Evolutionary conservation across 1,140 invertebrate species (phyloP), one percentile per base, ranked within the genome.

Genomic region (Homarus americanus): DNA sequence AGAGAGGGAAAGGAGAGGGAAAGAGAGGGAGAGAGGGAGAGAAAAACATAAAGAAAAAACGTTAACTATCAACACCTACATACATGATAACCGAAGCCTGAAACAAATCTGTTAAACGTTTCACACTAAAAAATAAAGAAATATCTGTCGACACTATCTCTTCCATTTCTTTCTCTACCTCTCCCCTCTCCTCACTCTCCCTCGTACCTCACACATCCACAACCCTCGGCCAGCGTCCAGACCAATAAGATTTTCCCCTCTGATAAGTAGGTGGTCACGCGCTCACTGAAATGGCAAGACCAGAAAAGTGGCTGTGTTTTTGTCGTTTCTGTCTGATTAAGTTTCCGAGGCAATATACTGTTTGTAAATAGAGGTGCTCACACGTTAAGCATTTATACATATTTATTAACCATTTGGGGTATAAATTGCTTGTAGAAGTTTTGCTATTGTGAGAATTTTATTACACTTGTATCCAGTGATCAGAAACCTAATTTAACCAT

Each of bases 201-300:
- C 53, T 58, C 53, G 17, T 20, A 20, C 53, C 53, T 58, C 53
- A 58, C 53, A 58, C 53, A 58, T 58, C 7, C 17, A 15, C 53
- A 58, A 15, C 53, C 53, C 53, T 58, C 53, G 53, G 17, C 53
- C 53, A 58, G 15, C 53, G 53, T 58, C 53, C 53, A 58, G 15
- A 58, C 53, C 53, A 58, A 58, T 58, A 58, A 58, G 53, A 58
- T 58, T 58, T 58, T 58, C 53, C 53, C 53, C 53, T 58, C 53
- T 58, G 53, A 58, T 58, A 58, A 58, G 53, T 58, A 58, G 53
- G 12, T 58, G 53, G 53, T 58, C 53, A 58, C 53, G 53, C 53
- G 2, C 53, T 58, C 53, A 20, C 53, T 58, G 10, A 3, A 58
- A 58, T 58, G 53, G 53, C 17, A 20, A 58, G 53, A 58, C 53